Base-by-base conservation (phyloP, 2,113 vertebrate genomes). In the Limanda limanda region DNA sequence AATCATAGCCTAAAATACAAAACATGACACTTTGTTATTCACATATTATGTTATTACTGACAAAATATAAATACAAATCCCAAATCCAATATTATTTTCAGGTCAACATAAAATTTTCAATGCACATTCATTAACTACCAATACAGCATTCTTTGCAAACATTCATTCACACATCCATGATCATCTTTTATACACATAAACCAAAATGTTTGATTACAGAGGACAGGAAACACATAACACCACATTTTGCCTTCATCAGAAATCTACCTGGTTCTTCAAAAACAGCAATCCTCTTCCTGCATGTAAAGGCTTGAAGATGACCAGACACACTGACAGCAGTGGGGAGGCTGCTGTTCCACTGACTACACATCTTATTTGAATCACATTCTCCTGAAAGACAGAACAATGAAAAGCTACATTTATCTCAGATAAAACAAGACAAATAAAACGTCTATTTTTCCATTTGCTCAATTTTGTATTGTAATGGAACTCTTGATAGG, bases 281-380 rank as follows among this genome's bases (percentile, higher is more conserved):
- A 93, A 96, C 91, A 89, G 94, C 94, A 76, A 94, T 93, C 91
- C 95, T 96, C 94, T 96, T 97, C 93, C 96, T 95, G 90, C 94
- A 93, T 91, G 95, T 94, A 92, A 94, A 96, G 86, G 94, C 95
- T 92, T 92, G 92, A 90, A 96, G 94, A 88, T 96, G 96, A 94
- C 94, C 96, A 92, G 95, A 96, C 92, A 97, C 93, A 91, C 92
- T 95, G 93, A 96, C 95, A 85, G 94, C 95, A 90, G 95, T 95
- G 89, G 95, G 95, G 94, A 97, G 96, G 81, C 93, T 93, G 88
- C 92, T 92, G 93, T 95, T 96, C 93, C 95, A 97, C 95, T 96
- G 95, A 90, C 95, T 91, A 93, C 96, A 96, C 89, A 91, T 79
- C 61, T 85, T 71, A 45, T 83, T 88, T 6, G 76, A 75, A 20